Base-by-base conservation (phyloP, 2,888 invertebrate genomes). In the Eupithecia abbreviata region DNA sequence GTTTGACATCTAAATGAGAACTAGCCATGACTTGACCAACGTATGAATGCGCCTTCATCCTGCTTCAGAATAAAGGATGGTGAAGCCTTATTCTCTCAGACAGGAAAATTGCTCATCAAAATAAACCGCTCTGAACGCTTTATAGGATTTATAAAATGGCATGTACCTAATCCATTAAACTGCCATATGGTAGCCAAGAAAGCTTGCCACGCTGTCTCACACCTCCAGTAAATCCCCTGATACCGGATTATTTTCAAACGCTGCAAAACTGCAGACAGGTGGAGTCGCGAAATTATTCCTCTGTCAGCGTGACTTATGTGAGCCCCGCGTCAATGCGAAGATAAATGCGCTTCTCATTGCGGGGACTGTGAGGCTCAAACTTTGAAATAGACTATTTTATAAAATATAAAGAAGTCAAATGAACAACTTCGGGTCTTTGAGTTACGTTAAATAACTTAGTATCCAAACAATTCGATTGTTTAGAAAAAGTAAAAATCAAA, bases 301-400 rank as follows among this genome's bases (percentile, higher is more conserved):
- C 82, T 84, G 86, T 85, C 86, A 82, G 77, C 79, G 83, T 88
- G 86, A 88, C 84, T 86, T 87, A 86, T 87, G 86, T 83, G 86
- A 82, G 78, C 82, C 82, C 72, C 74, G 79, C 77, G 83, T 84
- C 87, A 85, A 87, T 87, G 79, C 81, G 74, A 85, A 88, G 88
- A 88, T 84, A 85, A 87, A 88, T 88, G 87, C 81, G 82, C 78
- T 84, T 83, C 82, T 82, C 83, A 84, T 84, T 84, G 86, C 82
- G 75, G 75, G 76, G 79, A 72, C 84, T 74, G 82, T 69, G 86
- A 79, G 69, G 83, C 80, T 78, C 79, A 87, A 87, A 78, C 79
- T 84, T 81, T 71, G 45, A 43, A 70, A 7, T 10, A 42, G 66
- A 15, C 12, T 41, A 12, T 41, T 41, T 15, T 51, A 15, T 15